phyloP scores from a whole-genome alignment of 2,888 invertebrate species.

The Spialia ferax region DNA sequence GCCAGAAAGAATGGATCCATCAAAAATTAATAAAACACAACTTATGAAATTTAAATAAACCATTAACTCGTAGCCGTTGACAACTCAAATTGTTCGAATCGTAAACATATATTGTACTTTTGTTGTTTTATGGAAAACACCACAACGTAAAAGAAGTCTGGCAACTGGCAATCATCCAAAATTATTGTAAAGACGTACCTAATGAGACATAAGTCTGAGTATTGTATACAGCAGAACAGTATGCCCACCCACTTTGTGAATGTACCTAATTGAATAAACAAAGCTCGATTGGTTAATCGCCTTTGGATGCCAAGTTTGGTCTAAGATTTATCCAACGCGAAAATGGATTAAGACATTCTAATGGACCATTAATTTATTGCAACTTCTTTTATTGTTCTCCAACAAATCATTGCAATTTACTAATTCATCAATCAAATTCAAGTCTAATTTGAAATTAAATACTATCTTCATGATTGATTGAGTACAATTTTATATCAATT shows the following conservation, averaged over 20 bases:
- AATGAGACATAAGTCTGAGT: too few species aligned
- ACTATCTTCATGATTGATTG: not conserved
- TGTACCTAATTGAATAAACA: constrained; percentile 3
- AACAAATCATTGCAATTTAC: not conserved
- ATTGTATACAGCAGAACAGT: not conserved
- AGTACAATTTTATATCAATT: not conserved
- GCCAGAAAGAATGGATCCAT: too few species aligned
- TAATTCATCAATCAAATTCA: not conserved
- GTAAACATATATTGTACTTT: too few species aligned
- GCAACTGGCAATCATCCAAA: not conserved
- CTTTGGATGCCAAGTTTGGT: not conserved
- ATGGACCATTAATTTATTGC: not conserved
- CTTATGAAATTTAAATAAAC: too few species aligned
- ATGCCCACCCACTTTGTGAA: not conserved
- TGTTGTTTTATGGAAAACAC: not conserved
- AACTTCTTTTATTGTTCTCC: not conserved
- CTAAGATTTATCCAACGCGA: not conserved
- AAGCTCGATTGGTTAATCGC: not conserved
- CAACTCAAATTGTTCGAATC: too few species aligned
- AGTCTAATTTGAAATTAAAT: not conserved
- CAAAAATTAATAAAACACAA: too few species aligned
- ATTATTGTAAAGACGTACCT: too few species aligned
- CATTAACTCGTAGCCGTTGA: too few species aligned
- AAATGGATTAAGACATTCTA: not conserved
- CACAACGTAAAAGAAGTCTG: not conserved